These are phyloP conservation scores for Pogona vitticeps DNA, from an alignment of 2,113 vertebrate species.

Conservation along the genomic window DNA sequence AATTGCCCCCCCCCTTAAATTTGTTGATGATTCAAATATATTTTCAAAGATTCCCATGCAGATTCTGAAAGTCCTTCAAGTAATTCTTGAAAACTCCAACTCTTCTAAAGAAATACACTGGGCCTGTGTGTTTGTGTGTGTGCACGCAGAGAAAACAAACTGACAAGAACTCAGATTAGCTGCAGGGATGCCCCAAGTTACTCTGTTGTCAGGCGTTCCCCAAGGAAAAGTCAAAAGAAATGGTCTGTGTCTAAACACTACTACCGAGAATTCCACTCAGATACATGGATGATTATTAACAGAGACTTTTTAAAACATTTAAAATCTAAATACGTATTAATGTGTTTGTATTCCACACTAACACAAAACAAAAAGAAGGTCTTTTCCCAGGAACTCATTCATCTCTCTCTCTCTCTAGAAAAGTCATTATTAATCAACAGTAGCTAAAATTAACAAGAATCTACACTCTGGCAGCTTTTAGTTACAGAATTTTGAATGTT, in stretches of 20 bases:
- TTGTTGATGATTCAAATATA: conserved; percentile 12
- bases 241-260: conserved; percentile 43
- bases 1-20: background rate
- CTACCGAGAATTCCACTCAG: conserved; percentile 58
- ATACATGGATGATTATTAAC: conserved; percentile 67
- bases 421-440: conserved; percentile 57
- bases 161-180: conserved; percentile 47
- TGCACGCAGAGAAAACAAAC: conserved; percentile 18
- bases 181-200: conserved; percentile 63
- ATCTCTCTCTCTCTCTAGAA: conserved; percentile 20
- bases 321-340: conserved; percentile 66
- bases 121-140: background rate
- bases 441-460: conserved; percentile 60
- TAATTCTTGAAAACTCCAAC: conserved; percentile 25
- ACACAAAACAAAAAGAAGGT: conserved; percentile 37
- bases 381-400: conserved; percentile 40
- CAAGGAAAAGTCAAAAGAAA: conserved; percentile 54
- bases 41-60: background rate
- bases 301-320: conserved; percentile 37
- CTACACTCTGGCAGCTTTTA: conserved; percentile 66
- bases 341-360: conserved; percentile 24
- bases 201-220: conserved; percentile 52
- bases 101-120: conserved; percentile 42
- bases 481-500: conserved; percentile 70
- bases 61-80: background rate